Evolutionary conservation across 2,888 invertebrate genomes (phyloP).

Genomic region (Oxycera nigricornis): DNA sequence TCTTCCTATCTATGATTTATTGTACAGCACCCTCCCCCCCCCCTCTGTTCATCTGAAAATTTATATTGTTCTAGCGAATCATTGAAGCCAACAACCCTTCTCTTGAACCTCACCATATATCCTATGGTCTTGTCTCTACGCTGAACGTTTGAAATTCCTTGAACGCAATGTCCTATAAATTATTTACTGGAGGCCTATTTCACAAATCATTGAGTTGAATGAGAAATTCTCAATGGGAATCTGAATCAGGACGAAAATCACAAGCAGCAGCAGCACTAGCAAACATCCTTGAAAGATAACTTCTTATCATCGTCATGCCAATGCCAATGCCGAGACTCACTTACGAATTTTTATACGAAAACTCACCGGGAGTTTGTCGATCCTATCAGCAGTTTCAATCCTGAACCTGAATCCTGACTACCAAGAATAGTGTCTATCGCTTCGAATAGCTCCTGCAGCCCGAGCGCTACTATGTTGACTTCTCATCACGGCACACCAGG

Average conservation of each 20-base stretch:
- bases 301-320: background rate
- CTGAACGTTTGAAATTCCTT: constrained; percentile 20
- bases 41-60: no score
- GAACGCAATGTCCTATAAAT: constrained; percentile 25
- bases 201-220: constrained; percentile 31
- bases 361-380: no score
- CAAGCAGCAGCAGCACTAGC: background rate
- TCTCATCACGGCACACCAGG: background rate
- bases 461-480: no score
- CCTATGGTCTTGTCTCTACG: background rate
- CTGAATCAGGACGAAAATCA: background rate
- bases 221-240: constrained; percentile 23
- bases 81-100: no score
- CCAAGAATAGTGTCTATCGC: no score
- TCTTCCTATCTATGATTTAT: no score
- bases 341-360: no score
- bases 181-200: constrained; percentile 32
- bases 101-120: background rate
- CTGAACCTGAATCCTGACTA: no score
- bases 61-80: no score
- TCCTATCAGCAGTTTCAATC: no score
- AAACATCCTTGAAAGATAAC: background rate
- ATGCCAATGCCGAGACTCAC: background rate
- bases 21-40: no score
- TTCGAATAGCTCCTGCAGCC: no score